These are phyloP conservation scores for Monarcha castaneiventris DNA, from an alignment of 2,113 vertebrate genomes.

Conservation along the genomic window DNA sequence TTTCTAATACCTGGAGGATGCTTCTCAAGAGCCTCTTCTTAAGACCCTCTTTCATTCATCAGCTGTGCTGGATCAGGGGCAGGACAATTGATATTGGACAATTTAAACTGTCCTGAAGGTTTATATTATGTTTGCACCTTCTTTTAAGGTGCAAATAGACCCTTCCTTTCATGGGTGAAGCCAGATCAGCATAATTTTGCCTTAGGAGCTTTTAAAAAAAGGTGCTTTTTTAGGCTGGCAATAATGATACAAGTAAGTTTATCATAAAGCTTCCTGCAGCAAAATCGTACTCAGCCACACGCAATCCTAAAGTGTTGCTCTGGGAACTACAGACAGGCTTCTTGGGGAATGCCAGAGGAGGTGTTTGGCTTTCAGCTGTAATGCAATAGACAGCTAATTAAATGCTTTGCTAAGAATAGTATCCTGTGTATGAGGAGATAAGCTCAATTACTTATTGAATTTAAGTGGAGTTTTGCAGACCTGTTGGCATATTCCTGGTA, in stretches of 20 bases:
- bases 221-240: neutral
- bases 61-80: neutral
- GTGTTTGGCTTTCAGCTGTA: constrained; percentile 19
- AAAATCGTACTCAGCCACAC: neutral
- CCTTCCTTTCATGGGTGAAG: neutral
- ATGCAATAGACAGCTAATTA: constrained; percentile 33
- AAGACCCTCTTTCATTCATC: neutral
- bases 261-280: neutral
- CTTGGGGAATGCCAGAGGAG: constrained; percentile 25
- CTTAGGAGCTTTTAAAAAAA: neutral
- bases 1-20: neutral
- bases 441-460: constrained; percentile 19
- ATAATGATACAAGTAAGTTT: neutral
- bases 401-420: constrained; percentile 55
- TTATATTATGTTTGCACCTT: neutral
- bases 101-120: neutral
- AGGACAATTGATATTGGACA: neutral
- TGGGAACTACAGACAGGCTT: neutral
- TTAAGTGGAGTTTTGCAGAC: constrained; percentile 48
- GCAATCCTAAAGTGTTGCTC: neutral
- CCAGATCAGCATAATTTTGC: neutral
- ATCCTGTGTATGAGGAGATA: constrained; percentile 23
- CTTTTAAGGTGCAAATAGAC: too few relatives aligned
- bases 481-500: neutral
- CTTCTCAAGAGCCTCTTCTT: neutral